A percentile compares a stretch with the other conserved stretches of the same genome.
phyloP scores from a whole-genome alignment of 92 coral and sea anemone genomes.

The Umimayanthus chanpuru region DNA sequence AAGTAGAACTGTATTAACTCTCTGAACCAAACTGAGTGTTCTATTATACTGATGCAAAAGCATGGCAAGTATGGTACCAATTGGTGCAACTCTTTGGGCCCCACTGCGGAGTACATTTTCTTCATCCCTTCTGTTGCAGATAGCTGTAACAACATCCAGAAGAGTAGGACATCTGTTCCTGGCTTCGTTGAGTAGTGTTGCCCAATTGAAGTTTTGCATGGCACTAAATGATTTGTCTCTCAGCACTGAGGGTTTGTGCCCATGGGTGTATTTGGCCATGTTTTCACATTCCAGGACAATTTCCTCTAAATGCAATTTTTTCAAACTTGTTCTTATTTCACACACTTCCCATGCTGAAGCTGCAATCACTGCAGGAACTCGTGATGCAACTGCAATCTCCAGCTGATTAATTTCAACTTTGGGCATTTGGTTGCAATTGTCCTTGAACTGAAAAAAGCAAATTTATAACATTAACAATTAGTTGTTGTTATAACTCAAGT shows the following conservation, averaged over 20 bases:
- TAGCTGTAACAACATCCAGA: conserved; percentile 33
- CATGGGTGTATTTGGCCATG: conserved; percentile 1
- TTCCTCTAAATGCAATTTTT: conserved; percentile 25
- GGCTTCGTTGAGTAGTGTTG: conserved; percentile 30
- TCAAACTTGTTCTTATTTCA: background rate
- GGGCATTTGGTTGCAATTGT: background rate
- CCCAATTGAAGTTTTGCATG: conserved; percentile 43
- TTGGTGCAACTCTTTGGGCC: conserved; percentile 27
- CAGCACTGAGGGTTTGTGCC: conserved; percentile 38
- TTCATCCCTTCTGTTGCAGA: conserved; percentile 22
- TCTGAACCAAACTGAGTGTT: conserved; percentile 52
- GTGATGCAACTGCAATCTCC: background rate
- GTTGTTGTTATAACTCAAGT: background rate
- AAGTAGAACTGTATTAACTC: conserved; percentile 49
- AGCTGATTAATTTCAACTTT: background rate
- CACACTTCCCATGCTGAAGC: conserved; percentile 6
- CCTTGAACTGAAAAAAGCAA: background rate
- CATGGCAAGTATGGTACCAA: conserved; percentile 44
- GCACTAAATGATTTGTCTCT: conserved; percentile 28
- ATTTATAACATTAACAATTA: background rate
- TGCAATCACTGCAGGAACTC: background rate
- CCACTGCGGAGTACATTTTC: conserved; percentile 20
- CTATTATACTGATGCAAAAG: conserved; percentile 45
- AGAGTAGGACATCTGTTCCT: conserved; percentile 28
- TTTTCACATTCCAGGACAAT: conserved; percentile 25